Evolutionary conservation across 2,797 vertebrate species (phyloP), one percentile per base, ranked within the genome.

Genomic region (Lithobates pipiens): DNA sequence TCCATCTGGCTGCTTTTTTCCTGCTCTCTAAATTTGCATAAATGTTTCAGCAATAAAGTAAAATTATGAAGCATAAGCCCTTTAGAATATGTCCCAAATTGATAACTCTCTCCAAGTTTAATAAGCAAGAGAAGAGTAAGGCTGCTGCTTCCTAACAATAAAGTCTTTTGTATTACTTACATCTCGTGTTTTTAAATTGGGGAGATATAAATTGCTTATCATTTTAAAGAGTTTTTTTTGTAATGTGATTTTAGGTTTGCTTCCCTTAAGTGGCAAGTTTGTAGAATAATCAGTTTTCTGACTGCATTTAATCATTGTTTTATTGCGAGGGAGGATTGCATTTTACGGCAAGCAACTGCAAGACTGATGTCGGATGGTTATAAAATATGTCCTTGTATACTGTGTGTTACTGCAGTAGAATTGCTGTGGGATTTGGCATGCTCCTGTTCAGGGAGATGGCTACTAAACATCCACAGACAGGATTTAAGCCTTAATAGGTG

Each of bases 11-110:
- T 91, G 90, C 86, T 89, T 92, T 92, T 61, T 91, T 89, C 89
- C 65, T 89, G 88, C 88, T 88, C 88, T 85, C 90, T 90, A 90
- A 90, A 93, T 94, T 92, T 94, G 91, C 93, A 94, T 94, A 93
- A 94, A 93, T 94, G 93, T 93, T 93, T 92, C 91, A 69, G 82
- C 92, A 93, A 93, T 93, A 93, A 93, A 94, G 89, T 89, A 90
- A 93, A 93, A 92, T 89, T 89, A 93, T 90, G 89, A 93, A 93
- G 92, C 89, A 90, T 90, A 91, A 94, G 93, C 90, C 89, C 90
- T 93, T 92, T 91, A 89, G 76, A 73, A 92, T 92, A 90, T 92
- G 90, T 92, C 90, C 90, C 90, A 94, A 89, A 91, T 86, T 93
- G 92, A 89, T 89, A 91, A 91, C 89, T 90, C 91, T 88, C 91